These are phyloP conservation scores for Rhinichthys osculus DNA, from an alignment of 2,797 vertebrate genomes.

Conservation along the genomic window DNA sequence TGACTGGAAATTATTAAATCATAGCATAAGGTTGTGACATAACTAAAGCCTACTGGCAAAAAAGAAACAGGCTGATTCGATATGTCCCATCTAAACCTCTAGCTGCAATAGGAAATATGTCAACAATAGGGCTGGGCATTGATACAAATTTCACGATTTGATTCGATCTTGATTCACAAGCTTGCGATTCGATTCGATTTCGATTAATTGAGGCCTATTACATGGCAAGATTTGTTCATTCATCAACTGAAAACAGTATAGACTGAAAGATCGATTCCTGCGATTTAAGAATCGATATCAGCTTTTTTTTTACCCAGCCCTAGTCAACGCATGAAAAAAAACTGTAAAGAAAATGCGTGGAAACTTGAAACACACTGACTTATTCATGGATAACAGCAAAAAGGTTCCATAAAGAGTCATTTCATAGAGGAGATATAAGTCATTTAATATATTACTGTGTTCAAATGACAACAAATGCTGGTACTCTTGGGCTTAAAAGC, in stretches of 20 bases:
- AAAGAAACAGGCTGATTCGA: not conserved
- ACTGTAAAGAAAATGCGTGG: not conserved
- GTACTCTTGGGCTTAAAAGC: not conserved
- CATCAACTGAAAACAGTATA: not conserved
- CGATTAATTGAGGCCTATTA: no score
- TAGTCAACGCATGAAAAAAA: not conserved
- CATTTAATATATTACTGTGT: not conserved
- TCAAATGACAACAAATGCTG: not conserved
- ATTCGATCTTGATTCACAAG: no score
- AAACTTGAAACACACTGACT: conserved; percentile 18
- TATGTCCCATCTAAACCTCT: not conserved
- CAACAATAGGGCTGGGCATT: not conserved
- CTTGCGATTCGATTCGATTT: no score
- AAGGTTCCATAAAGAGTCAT: conserved; percentile 67
- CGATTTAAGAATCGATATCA: not conserved
- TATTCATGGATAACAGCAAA: conserved; percentile 65
- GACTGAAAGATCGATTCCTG: not conserved
- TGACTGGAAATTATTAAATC: not conserved
- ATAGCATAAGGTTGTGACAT: not conserved
- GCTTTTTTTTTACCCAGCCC: not conserved
- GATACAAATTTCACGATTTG: no score
- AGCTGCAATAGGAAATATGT: not conserved
- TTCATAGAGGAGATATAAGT: conserved; percentile 43
- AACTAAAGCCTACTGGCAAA: not conserved
- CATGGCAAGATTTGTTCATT: not conserved